phyloP scores from a whole-genome alignment of 2,888 invertebrate species.

The Thymelicus sylvestris region DNA sequence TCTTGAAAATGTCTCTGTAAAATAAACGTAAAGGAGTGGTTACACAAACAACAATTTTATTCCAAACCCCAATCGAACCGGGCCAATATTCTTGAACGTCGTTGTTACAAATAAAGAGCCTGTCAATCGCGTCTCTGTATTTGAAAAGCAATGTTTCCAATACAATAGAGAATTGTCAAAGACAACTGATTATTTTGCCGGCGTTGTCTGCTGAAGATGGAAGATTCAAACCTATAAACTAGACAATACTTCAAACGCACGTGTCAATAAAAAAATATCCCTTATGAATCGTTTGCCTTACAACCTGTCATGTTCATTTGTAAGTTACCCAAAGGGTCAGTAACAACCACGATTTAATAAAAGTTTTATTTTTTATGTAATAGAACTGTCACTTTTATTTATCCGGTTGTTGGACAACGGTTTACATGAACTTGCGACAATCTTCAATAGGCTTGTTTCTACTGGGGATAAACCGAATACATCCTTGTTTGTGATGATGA shows the following conservation, averaged over 20 bases:
- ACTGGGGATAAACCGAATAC: no score
- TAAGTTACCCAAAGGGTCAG: no score
- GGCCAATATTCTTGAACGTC: not conserved
- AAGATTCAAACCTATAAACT: not conserved
- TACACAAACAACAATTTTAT: not conserved
- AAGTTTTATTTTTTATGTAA: no score
- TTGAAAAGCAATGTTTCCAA: slow-evolving; percentile 11
- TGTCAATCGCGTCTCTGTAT: slow-evolving; percentile 1
- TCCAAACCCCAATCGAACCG: not conserved
- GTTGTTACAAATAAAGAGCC: not conserved
- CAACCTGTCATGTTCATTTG: not conserved
- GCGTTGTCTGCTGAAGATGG: not conserved
- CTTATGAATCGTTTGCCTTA: not conserved
- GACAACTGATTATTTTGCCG: slow-evolving; percentile 4
- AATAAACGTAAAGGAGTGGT: not conserved
- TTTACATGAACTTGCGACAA: no score
- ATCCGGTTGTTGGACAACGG: no score
- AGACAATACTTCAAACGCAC: slow-evolving; percentile 6
- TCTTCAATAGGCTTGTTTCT: no score
- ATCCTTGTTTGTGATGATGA: no score
- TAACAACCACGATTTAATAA: no score
- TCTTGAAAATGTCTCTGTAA: no score
- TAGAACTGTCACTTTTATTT: no score
- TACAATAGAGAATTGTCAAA: slow-evolving; percentile 7
- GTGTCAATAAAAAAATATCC: not conserved